Conservation (phyloP, 2,113 vertebrate genomes). For the Peromyscus leucopus region DNA sequence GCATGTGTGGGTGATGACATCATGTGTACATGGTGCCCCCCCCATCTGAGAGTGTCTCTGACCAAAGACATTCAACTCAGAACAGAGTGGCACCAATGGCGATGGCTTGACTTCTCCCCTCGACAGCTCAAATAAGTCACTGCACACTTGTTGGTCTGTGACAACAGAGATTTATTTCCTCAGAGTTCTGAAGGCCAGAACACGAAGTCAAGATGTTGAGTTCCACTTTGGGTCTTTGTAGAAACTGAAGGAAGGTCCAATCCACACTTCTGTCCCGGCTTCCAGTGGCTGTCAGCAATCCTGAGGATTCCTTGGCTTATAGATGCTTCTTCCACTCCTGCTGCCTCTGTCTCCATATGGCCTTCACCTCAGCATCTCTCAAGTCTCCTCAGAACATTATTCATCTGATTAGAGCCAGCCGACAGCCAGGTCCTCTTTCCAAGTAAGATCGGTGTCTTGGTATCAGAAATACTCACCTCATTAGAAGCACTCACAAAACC, state of each 20-base stretch:
- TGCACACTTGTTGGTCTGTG: neutral
- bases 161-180: conserved; percentile 6
- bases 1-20: neutral
- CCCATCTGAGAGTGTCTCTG: neutral
- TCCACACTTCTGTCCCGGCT: neutral
- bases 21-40: neutral
- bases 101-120: neutral
- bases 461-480: neutral
- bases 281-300: neutral
- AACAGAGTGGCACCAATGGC: neutral
- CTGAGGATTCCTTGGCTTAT: neutral
- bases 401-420: neutral
- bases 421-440: neutral
- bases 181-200: neutral
- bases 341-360: neutral
- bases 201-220: neutral
- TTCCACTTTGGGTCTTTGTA: neutral
- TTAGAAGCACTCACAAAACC: neutral
- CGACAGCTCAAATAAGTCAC: neutral
- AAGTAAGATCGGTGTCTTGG: neutral
- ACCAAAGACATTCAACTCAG: neutral
- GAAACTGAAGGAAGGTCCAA: neutral
- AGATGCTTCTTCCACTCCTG: neutral
- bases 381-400: neutral
- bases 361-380: neutral